phyloP scores from a whole-genome alignment of 1,140 invertebrate species.

The Ectropis grisescens region DNA sequence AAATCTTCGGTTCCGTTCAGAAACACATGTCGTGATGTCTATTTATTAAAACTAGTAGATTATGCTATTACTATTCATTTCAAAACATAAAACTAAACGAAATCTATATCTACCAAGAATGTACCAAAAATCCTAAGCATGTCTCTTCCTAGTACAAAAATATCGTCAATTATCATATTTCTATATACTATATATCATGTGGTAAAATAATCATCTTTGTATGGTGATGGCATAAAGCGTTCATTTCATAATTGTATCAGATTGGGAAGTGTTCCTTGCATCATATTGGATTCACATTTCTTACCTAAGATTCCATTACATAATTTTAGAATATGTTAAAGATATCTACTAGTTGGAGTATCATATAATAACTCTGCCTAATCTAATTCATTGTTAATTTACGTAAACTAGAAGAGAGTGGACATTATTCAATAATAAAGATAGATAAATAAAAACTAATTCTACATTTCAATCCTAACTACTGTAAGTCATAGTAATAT shows the following conservation, averaged over 20 bases:
- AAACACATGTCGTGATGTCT: conserved; percentile 24
- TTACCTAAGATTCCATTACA: no score
- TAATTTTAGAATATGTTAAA: no score
- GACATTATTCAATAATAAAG: conserved; percentile 22
- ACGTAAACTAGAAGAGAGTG: conserved; percentile 17
- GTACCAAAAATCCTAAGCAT: no score
- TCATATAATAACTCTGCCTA: conserved; percentile 6
- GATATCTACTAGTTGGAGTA: no score
- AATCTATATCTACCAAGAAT: no score
- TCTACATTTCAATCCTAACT: conserved; percentile 5
- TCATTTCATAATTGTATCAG: no score
- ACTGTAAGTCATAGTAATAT: conserved; percentile 3
- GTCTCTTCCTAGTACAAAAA: conserved; percentile 51
- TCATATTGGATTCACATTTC: no score
- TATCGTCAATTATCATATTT: conserved; percentile 44
- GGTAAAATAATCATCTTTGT: no score
- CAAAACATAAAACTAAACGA: conserved; percentile 17
- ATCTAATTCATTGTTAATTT: conserved; percentile 19
- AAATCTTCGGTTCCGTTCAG: no score
- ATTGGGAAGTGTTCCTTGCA: no score
- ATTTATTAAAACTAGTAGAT: conserved; percentile 34
- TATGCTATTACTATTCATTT: conserved; percentile 25
- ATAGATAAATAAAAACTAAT: conserved; percentile 17
- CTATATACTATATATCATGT: no score
- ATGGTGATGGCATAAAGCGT: no score